These are phyloP conservation scores for Caprella mutica DNA, from an alignment of 2,888 invertebrate genomes.

Conservation along the genomic window DNA sequence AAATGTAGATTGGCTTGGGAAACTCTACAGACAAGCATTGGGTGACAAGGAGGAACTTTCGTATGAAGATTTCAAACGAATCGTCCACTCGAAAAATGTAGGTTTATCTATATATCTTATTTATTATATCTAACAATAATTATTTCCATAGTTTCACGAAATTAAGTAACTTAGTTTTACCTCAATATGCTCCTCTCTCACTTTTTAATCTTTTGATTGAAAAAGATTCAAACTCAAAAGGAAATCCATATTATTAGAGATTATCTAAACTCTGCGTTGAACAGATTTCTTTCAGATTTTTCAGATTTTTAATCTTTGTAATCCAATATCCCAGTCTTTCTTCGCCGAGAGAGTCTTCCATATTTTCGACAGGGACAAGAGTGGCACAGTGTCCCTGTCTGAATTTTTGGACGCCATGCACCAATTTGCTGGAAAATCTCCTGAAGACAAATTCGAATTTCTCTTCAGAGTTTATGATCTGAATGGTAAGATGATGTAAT, in stretches of 20 bases:
- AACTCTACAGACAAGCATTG: constrained; percentile 70
- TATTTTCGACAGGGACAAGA: constrained; percentile 85
- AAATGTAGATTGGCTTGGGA: constrained; percentile 67
- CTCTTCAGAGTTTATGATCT: constrained; percentile 88
- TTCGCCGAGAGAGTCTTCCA: constrained; percentile 88
- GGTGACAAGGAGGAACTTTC: constrained; percentile 76
- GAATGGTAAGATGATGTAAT: constrained; percentile 72
- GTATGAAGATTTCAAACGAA: constrained; percentile 72
- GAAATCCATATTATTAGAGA: too few relatives aligned
- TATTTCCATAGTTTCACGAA: too few relatives aligned
- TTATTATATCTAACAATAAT: too few relatives aligned
- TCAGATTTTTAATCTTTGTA: too few relatives aligned
- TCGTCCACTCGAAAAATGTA: constrained; percentile 82
- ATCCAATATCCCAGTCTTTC: too few relatives aligned
- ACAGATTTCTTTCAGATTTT: too few relatives aligned
- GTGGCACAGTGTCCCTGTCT: constrained; percentile 75
- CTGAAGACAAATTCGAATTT: constrained; percentile 82
- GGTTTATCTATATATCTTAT: too few relatives aligned
- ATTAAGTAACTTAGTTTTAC: too few relatives aligned
- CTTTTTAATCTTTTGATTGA: too few relatives aligned
- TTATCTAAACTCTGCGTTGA: too few relatives aligned
- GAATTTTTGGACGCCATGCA: constrained; percentile 86
- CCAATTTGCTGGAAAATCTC: constrained; percentile 75
- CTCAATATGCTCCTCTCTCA: too few relatives aligned
- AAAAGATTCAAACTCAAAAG: too few relatives aligned